A percentile compares a stretch with the other conserved stretches of the same genome.
These are phyloP conservation scores for Spatula versicolor DNA, from an alignment of 2,797 vertebrate species.

Conservation along the genomic window DNA sequence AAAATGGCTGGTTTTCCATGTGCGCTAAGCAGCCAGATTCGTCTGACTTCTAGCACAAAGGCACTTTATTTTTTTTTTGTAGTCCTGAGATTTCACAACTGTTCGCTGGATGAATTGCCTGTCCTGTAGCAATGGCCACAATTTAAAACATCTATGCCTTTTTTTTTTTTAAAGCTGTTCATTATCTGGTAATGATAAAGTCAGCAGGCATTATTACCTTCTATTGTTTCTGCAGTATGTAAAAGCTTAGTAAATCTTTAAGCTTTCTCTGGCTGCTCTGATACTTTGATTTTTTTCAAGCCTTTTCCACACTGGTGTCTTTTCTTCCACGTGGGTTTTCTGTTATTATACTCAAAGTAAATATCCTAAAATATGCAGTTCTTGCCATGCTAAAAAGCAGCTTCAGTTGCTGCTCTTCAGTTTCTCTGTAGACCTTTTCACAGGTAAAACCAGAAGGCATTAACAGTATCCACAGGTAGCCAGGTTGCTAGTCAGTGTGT, in stretches of 20 bases:
- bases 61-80: background rate
- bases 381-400: background rate
- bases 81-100: background rate
- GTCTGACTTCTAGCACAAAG: background rate
- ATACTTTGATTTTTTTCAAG: background rate
- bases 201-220: background rate
- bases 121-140: background rate
- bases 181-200: background rate
- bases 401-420: background rate
- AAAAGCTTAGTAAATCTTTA: background rate
- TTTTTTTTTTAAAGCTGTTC: background rate
- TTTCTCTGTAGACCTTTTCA: background rate
- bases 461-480: background rate
- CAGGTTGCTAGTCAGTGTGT: background rate
- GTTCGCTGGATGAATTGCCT: background rate
- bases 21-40: background rate
- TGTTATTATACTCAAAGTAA: background rate
- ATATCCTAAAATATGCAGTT: background rate
- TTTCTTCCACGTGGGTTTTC: background rate
- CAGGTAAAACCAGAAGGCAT: fast-evolving
- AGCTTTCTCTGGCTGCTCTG: background rate
- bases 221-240: background rate
- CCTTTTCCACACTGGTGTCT: background rate
- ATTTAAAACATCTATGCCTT: background rate
- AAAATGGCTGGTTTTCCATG: background rate